Evolutionary conservation across 2,113 vertebrate species (phyloP), one percentile per base, ranked within the genome.

Genomic region (Pachycephala philippinensis): DNA sequence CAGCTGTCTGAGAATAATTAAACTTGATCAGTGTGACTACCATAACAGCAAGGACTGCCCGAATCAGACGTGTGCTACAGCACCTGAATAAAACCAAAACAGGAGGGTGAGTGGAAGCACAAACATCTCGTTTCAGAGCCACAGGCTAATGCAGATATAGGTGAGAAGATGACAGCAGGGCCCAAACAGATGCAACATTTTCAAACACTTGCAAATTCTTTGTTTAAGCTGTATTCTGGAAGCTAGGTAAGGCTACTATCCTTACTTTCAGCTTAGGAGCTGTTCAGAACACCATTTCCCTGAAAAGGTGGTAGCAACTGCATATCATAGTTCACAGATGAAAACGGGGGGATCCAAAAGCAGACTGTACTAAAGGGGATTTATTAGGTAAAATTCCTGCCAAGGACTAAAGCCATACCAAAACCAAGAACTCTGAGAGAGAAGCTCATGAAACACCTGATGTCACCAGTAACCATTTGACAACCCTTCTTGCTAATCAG

Each of bases 1-100:
- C 78, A 92, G 64, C 75, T 75, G 35, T 47, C 69, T 68, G 39
- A 94, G 68, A 85, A 28, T 84, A 90, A 94, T 93, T 91, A 87
- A 84, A 93, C 49, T 84, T 52, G 49, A 93, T 42, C 68, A 37
- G 45, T 39, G 85, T 35, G 79, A 88, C 64, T 60, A 28, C 18
- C 28, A 5, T 14, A 90, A 65, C 4, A 81, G 50, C 68, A 86
- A 61, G 63, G 37, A 57, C 61, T 82, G 54, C 20, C 52, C 37
- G 33, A 78, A 68, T 42, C 35, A 71, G 37, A 44, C 0, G 0
- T 24, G 33, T 8, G 6, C 69, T 45, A 71, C 52, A 87, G 76
- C 50, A 76, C 18, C 40, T 26, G 40, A 87, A 33, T 60, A 72
- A 85, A 94, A 82, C 22, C 39, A 31, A 76, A 87, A 53, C 4